Percentiles rank a stretch among this genome's conserved stretches.
These are phyloP conservation scores for Drosophila burlai DNA, from an alignment of 1,140 invertebrate genomes.

Conservation along the genomic window DNA sequence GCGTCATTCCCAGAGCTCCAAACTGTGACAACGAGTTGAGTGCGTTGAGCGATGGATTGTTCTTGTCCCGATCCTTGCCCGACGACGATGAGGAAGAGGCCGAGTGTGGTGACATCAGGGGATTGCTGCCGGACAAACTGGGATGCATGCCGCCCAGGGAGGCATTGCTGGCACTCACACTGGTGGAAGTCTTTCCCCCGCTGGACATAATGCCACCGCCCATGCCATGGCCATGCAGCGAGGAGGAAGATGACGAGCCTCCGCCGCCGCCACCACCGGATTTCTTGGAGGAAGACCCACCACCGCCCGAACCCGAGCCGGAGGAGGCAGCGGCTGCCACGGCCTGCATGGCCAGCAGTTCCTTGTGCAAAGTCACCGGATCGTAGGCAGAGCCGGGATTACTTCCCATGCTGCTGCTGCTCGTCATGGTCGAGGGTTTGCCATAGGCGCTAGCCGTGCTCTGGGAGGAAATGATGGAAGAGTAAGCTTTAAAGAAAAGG, in stretches of 20 bases:
- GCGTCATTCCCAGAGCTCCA: slow-evolving; percentile 79
- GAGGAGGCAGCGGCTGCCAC: slow-evolving; percentile 78
- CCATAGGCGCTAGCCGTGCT: slow-evolving; percentile 78
- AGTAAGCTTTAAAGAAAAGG: neutral
- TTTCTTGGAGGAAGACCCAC: slow-evolving; percentile 78
- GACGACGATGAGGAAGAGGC: slow-evolving; percentile 43
- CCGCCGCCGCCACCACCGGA: slow-evolving; percentile 58
- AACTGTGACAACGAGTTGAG: slow-evolving; percentile 83
- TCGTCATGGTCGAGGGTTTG: slow-evolving; percentile 74
- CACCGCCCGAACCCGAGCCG: slow-evolving; percentile 52
- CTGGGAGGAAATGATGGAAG: slow-evolving; percentile 16
- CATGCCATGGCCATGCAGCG: slow-evolving; percentile 61
- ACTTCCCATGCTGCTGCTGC: slow-evolving; percentile 67
- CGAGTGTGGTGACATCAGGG: slow-evolving; percentile 72
- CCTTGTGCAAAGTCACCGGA: slow-evolving; percentile 83
- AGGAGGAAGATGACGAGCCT: slow-evolving; percentile 41
- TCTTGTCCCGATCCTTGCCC: slow-evolving; percentile 72
- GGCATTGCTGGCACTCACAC: slow-evolving; percentile 63
- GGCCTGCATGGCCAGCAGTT: slow-evolving; percentile 84
- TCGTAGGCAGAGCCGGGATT: slow-evolving; percentile 81
- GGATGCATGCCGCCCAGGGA: slow-evolving; percentile 60
- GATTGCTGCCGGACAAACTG: slow-evolving; percentile 36
- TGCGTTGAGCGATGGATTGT: slow-evolving; percentile 82
- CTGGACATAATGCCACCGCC: slow-evolving; percentile 61
- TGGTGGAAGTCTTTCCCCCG: slow-evolving; percentile 60